Evolutionary conservation across 2,113 vertebrate genomes (phyloP).

Genomic region (Maccullochella peelii): DNA sequence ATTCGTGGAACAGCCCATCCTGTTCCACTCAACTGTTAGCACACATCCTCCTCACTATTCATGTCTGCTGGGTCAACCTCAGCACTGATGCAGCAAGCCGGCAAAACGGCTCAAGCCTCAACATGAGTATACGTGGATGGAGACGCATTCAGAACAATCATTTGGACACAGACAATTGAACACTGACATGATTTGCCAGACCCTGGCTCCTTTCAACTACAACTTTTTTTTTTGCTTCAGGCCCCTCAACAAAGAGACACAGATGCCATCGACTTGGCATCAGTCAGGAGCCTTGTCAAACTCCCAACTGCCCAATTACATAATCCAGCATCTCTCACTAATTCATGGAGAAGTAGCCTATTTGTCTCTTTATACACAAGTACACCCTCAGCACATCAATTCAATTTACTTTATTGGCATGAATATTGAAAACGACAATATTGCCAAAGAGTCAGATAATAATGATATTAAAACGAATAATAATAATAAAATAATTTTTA

Average conservation of each 20-base stretch:
- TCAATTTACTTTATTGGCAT: too few relatives aligned
- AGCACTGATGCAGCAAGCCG: conserved; percentile 36
- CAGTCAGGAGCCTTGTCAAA: background rate
- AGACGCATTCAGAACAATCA: background rate
- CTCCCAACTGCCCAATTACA: background rate
- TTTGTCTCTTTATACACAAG: background rate
- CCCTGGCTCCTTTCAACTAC: background rate
- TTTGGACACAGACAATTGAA: conserved; percentile 2
- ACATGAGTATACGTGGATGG: conserved; percentile 13
- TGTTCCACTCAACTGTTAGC: conserved; percentile 72
- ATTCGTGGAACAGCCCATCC: conserved; percentile 61
- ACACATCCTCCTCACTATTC: conserved; percentile 68
- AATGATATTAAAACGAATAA: too few relatives aligned
- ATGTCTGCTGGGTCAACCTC: conserved; percentile 57
- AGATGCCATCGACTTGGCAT: background rate
- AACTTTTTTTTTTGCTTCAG: background rate
- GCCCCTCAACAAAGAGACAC: background rate
- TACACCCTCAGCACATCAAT: background rate
- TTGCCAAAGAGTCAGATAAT: too few relatives aligned
- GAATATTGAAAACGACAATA: too few relatives aligned
- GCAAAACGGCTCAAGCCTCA: conserved; percentile 37
- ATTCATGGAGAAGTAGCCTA: background rate
- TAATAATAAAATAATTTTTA: too few relatives aligned
- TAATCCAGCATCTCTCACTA: background rate
- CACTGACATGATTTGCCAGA: background rate